Base-by-base conservation (phyloP, 1,140 invertebrate genomes). In the Aricia agestis region DNA sequence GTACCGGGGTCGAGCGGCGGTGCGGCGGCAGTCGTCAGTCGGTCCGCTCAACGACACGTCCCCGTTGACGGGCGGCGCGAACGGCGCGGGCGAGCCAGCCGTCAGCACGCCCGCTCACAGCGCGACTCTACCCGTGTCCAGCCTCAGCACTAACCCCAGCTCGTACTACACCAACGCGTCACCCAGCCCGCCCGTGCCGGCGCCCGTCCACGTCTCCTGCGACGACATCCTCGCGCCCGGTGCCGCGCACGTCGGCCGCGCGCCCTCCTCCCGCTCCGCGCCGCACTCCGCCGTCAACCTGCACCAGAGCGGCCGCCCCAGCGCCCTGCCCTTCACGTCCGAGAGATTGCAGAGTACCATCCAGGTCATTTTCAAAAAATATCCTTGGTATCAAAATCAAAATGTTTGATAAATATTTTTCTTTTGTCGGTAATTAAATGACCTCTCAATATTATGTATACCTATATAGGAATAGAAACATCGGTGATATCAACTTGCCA, bases 1-100 rank as follows among this genome's bases (percentile, higher is more conserved):
- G 65, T 92, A 93, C 68, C 84, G 92, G 68, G 89, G 93, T 65
- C 83, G 93, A 15, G 92, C 92, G 17, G 87, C 84, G 0, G 93
- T 94, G n/a, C 87, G 93, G 7, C 89, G 93, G 19, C 93, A 94
- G 76, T 93, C 93, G 2, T 94, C 93, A 0, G 91, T 93, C 69
- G 93, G 93, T 6, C 90, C 92, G 1, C 83, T 93, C 61, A 89
- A 92, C 67, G 92, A 92, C 76, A 91, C 88, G 57, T 89, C 92
- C n/a, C 85, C 91, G 75, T 74, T 92, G 82, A 87, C 92, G 73
- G 78, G 86, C 70, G 79, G 81, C 69, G 76, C 75, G 11, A 82
- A 76, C n/a, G 36, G 36, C 36, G 82, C 83, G 67, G 83, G 87
- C 25, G 87, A 90, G 74, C 75, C 87, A 6, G 85, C 82, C 3